Conservation (phyloP, 1,140 invertebrate genomes). For the Cephus cinctus region DNA sequence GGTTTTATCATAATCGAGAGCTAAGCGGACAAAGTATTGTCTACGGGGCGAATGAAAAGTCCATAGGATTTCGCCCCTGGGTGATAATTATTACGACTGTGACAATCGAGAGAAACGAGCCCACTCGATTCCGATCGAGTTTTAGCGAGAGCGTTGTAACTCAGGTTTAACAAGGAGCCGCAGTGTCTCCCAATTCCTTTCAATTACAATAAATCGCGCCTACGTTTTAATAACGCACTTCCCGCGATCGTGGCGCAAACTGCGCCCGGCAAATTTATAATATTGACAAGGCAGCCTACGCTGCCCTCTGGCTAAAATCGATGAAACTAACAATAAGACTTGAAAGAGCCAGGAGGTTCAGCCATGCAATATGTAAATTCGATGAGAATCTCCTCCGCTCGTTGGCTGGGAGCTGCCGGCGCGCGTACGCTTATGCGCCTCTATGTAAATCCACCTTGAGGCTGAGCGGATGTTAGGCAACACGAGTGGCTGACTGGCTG, state of each 20-base stretch:
- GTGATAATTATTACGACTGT: not conserved
- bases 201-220: constrained; percentile 1
- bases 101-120: not conserved
- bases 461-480: constrained; percentile 32
- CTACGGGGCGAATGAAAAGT: not conserved
- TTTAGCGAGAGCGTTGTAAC: too few species aligned
- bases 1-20: not conserved
- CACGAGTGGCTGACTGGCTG: constrained; percentile 23
- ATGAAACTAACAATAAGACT: constrained; percentile 1
- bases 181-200: not conserved
- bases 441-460: not conserved
- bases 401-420: not conserved
- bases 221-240: constrained; percentile 3
- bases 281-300: constrained; percentile 25
- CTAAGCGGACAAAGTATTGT: not conserved
- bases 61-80: not conserved
- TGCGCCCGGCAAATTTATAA: constrained; percentile 25
- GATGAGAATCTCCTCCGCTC: not conserved
- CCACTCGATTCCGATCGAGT: too few species aligned
- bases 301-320: constrained; percentile 12
- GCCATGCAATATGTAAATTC: constrained; percentile 29
- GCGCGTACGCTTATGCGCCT: not conserved
- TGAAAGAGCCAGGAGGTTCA: constrained; percentile 1
- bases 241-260: constrained; percentile 15
- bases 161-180: not conserved